phyloP scores from a whole-genome alignment of 23 tunicate genomes.

The Aplidium turbinatum region DNA sequence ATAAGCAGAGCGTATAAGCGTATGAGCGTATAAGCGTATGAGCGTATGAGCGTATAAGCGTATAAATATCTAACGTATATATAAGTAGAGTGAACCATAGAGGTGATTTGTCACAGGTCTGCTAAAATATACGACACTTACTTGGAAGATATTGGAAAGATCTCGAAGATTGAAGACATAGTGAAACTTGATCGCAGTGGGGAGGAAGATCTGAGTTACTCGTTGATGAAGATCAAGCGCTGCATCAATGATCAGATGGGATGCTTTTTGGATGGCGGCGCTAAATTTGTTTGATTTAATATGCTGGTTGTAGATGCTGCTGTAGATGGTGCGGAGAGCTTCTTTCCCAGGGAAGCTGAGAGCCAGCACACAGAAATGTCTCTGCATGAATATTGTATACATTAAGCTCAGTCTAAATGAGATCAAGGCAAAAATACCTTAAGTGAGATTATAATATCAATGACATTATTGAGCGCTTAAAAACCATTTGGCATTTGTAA shows the following conservation, averaged over 20 bases:
- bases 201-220: conserved; percentile 85
- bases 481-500: too few relatives aligned
- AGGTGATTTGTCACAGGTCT: too few relatives aligned
- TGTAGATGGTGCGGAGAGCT: conserved; percentile 90
- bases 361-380: conserved; percentile 98
- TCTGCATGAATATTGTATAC: conserved; percentile 53
- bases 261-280: conserved; percentile 51
- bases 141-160: conserved; percentile 96
- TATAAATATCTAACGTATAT: too few relatives aligned
- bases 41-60: too few relatives aligned
- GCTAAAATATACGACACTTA: too few relatives aligned
- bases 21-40: too few relatives aligned
- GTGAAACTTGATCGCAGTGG: conserved; percentile 97
- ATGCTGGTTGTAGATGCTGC: conserved; percentile 86
- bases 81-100: too few relatives aligned
- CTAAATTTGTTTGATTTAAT: conserved; percentile 81
- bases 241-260: conserved; percentile 56
- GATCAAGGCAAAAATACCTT: too few relatives aligned
- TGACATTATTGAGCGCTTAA: too few relatives aligned
- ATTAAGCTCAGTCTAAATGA: too few relatives aligned
- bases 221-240: conserved; percentile 87
- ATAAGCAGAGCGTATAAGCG: too few relatives aligned
- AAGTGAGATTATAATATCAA: too few relatives aligned
- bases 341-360: conserved; percentile 95
- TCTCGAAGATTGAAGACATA: conserved; percentile 95